Evolutionary conservation across 1,140 invertebrate genomes (phyloP).

Genomic region (Monomorium pharaonis): DNA sequence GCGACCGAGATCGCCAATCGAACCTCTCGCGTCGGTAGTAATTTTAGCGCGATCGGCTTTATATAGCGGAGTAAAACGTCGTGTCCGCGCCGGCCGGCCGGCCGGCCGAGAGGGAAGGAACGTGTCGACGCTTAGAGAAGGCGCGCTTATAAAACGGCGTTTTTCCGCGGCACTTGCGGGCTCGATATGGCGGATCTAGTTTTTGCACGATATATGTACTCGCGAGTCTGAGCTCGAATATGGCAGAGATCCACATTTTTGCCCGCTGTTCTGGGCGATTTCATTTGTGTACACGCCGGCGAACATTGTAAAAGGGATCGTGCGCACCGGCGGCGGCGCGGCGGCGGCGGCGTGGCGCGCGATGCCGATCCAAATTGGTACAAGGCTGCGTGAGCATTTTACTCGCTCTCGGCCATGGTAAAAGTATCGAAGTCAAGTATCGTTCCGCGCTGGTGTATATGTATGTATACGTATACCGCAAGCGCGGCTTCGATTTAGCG

Average conservation of each 20-base stretch:
- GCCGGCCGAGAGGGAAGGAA: slow-evolving; percentile 18
- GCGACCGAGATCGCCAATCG: background rate
- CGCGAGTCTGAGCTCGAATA: slow-evolving; percentile 45
- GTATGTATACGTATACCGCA: no score
- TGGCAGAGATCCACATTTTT: slow-evolving; percentile 60
- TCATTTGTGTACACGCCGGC: slow-evolving; percentile 60
- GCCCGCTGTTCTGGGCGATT: slow-evolving; percentile 54
- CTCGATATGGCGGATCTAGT: slow-evolving; percentile 51
- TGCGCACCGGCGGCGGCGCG: slow-evolving; percentile 1
- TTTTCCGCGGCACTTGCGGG: slow-evolving; percentile 34
- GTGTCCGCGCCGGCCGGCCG: background rate
- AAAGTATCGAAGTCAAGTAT: slow-evolving; percentile 68
- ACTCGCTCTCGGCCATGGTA: slow-evolving; percentile 70
- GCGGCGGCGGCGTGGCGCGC: slow-evolving; percentile 51
- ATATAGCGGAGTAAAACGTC: slow-evolving; percentile 8
- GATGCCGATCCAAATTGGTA: slow-evolving; percentile 72
- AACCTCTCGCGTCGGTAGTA: background rate
- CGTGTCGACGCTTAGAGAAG: slow-evolving; percentile 41
- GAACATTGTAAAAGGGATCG: slow-evolving; percentile 71
- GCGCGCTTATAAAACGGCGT: slow-evolving; percentile 44
- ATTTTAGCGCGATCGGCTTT: slow-evolving; percentile 3
- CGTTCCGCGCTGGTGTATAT: slow-evolving; percentile 22
- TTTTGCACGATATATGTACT: slow-evolving; percentile 56
- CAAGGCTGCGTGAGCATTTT: slow-evolving; percentile 74
- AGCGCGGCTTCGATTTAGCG: slow-evolving; percentile 59